Base-by-base conservation (phyloP, 2,113 vertebrate genomes). In the Phasianus colchicus region DNA sequence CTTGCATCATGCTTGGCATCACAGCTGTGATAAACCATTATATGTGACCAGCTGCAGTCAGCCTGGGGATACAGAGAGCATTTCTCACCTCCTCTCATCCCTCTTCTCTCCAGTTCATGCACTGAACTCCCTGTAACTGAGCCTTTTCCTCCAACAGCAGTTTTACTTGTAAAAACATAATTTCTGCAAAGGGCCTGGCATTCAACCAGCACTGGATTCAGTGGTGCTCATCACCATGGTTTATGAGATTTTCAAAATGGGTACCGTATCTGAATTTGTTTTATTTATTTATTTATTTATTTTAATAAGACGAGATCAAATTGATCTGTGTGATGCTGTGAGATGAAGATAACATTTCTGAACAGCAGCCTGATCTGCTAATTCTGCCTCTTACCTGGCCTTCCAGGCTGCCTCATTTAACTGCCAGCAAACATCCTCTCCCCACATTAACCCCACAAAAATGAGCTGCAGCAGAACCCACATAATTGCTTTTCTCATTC, bases 371-470 rank as follows among this genome's bases (percentile, higher is more conserved):
- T 3, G 19, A 4, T 80, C 79, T 57, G 52, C 27, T 69, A 90
- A 52, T 78, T 88, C 66, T 88, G 73, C 30, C 4, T 86, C 22
- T 81, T 72, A 64, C 55, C 57, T 21, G 6, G 42, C 42, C 36
- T 70, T 60, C 40, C 54, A 38, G 61, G 54, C 64, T 92, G 72
- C 43, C 17, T 91, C 60, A 73, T 85, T 73, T 25, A 83, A 54
- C 83, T 77, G 66, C 66, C 82, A 78, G 78, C 50, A 89, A 67
- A 32, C 65, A 78, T n/a, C 36, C 79, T 78, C 77, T 75, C 70
- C 88, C 73, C 54, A 20, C 81, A 88, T 83, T 83, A 95, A 69
- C 83, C 69, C 2, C 0, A 72, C n/a, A 57, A 45, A 88, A 54
- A 48, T 1, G 18, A 90, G 38, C 88, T 72, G 57, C 88, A 75